Evolutionary conservation across 2,113 vertebrate genomes (phyloP).

Genomic region (Nerophis lumbriciformis): DNA sequence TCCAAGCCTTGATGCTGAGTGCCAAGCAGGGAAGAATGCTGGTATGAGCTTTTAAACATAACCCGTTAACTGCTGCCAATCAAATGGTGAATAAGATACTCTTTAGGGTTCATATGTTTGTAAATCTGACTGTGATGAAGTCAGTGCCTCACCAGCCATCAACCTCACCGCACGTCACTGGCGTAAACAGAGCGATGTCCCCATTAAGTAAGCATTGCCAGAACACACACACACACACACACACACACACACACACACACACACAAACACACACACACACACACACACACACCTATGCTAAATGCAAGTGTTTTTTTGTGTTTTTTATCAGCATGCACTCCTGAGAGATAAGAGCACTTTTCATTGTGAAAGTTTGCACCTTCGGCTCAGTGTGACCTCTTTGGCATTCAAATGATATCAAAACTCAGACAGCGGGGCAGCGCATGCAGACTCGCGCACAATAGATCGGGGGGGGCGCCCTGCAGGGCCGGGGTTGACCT

Average conservation of each 20-base stretch:
- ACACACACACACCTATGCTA: too few species aligned
- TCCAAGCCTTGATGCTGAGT: too few species aligned
- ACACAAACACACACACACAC: background rate
- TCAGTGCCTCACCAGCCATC: too few species aligned
- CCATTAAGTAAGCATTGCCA: too few species aligned
- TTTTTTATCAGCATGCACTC: constrained; percentile 4
- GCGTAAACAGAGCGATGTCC: too few species aligned
- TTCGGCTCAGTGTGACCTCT: constrained; percentile 15
- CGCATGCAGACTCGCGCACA: constrained; percentile 52
- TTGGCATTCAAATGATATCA: constrained; percentile 48
- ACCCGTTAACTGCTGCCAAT: too few species aligned
- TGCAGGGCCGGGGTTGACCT: constrained; percentile 44
- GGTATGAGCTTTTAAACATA: too few species aligned
- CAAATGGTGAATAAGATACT: too few species aligned
- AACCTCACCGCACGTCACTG: too few species aligned
- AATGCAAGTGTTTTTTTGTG: background rate
- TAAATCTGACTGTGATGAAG: too few species aligned
- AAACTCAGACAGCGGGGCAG: constrained; percentile 54
- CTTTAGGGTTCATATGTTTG: too few species aligned
- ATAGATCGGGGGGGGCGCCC: constrained; percentile 38
- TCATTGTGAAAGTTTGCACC: constrained; percentile 21
- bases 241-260: background rate
- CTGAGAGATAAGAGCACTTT: constrained; percentile 12
- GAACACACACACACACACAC: constrained; percentile 10
- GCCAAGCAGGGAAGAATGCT: too few species aligned